Evolutionary conservation across 35 echinoderm and acorn worm genomes (phyloP).

Genomic region (Ophiothrix spiculata): DNA sequence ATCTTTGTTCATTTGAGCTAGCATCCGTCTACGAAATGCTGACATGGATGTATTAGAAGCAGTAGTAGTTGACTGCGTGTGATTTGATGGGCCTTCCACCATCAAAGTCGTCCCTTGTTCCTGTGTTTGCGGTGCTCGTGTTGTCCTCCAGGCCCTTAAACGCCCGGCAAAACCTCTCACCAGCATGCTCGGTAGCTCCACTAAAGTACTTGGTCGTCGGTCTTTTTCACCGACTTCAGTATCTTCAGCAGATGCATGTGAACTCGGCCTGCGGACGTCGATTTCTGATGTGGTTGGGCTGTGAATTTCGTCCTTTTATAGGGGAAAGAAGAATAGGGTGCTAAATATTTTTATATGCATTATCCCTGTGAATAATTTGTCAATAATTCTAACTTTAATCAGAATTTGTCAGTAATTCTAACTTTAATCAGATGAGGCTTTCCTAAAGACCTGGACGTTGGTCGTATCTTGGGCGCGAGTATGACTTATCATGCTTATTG

Average conservation of each 20-base stretch:
- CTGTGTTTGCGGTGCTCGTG: background rate
- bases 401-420: no score
- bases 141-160: background rate
- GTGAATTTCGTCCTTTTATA: background rate
- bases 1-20: no score
- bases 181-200: conserved; percentile 10
- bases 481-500: no score
- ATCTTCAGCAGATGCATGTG: background rate
- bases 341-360: no score
- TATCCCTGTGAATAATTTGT: no score
- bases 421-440: no score
- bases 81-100: background rate
- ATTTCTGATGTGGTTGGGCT: background rate
- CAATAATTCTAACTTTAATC: no score
- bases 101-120: background rate
- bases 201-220: conserved; percentile 13
- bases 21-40: background rate
- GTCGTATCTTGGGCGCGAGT: no score
- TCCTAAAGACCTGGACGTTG: no score
- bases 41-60: background rate
- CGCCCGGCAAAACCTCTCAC: background rate
- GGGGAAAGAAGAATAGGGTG: no score
- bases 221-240: background rate
- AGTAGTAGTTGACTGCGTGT: background rate
- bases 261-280: background rate